Percentiles rank a stretch among this genome's conserved stretches.
Evolutionary conservation across 2,113 vertebrate species (phyloP).

Genomic region (Anas platyrhynchos): DNA sequence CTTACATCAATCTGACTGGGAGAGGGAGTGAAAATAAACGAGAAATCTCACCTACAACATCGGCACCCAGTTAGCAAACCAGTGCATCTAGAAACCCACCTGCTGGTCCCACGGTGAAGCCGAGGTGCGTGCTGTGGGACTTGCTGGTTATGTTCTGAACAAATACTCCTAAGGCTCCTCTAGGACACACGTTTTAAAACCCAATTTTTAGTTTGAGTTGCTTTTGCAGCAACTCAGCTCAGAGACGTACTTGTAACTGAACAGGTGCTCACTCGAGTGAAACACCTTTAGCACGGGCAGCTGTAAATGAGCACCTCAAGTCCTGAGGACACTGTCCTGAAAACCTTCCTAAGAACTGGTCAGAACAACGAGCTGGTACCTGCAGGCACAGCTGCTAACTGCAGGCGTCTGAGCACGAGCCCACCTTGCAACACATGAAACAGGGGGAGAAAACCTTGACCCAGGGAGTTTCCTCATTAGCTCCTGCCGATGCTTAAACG

Average conservation of each 20-base stretch:
- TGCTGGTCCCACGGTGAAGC: not conserved
- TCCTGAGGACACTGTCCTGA: not conserved
- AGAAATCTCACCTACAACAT: not conserved
- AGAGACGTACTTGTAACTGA: not conserved
- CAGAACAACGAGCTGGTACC: not conserved
- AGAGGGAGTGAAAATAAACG: not conserved
- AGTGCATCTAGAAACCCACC: not conserved
- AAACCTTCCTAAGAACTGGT: not conserved
- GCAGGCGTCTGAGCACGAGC: not conserved
- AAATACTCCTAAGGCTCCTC: not conserved
- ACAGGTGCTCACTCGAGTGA: fast-evolving
- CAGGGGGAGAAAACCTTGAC: not conserved
- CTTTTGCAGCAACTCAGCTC: not conserved
- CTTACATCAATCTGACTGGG: not conserved
- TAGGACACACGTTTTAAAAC: not conserved
- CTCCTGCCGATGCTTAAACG: not conserved
- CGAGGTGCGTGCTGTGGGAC: fast-evolving
- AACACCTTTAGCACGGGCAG: not conserved
- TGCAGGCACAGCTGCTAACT: no score
- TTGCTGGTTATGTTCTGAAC: not conserved
- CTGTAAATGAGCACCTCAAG: fast-evolving
- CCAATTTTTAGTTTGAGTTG: not conserved
- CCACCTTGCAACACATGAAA: fast-evolving
- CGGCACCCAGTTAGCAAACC: not conserved
- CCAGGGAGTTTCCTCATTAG: fast-evolving